Evolutionary conservation across 2,888 invertebrate genomes (phyloP).

Genomic region (Nephrotoma flavescens): DNA sequence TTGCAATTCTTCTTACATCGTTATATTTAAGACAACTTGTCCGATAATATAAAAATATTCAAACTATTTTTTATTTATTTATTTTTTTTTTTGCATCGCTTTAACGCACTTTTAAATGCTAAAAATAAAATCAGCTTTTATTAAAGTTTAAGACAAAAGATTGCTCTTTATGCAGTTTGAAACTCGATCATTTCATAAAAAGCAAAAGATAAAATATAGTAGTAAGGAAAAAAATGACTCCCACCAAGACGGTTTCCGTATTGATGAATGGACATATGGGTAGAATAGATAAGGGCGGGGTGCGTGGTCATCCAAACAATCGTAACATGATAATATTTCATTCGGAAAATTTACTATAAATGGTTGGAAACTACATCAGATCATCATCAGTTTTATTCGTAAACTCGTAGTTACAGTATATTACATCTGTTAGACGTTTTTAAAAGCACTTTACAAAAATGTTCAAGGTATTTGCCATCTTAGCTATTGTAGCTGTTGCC

Average conservation of each 20-base stretch:
- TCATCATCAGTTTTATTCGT: neutral
- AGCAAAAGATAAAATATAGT: neutral
- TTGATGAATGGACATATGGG: neutral
- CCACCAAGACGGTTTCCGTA: neutral
- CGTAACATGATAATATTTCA: neutral
- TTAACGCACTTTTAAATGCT: neutral
- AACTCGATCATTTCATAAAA: neutral
- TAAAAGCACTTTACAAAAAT: neutral
- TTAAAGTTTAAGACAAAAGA: neutral
- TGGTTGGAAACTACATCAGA: neutral
- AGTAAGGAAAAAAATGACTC: neutral
- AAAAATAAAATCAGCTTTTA: neutral
- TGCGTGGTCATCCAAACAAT: neutral
- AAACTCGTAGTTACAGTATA: neutral
- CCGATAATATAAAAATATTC: neutral
- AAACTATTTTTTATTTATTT: neutral
- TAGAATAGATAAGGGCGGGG: neutral
- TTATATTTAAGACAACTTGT: neutral
- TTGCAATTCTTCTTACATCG: neutral
- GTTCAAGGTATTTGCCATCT: conserved; percentile 7
- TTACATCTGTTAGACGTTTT: neutral
- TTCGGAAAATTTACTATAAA: neutral
- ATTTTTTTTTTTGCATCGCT: neutral
- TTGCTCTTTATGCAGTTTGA: neutral
- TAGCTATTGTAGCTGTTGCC: conserved; percentile 10